A percentile compares a stretch with the other conserved stretches of the same genome.
Evolutionary conservation across 2,888 invertebrate species (phyloP).

Genomic region (Caenorhabditis panamensis): DNA sequence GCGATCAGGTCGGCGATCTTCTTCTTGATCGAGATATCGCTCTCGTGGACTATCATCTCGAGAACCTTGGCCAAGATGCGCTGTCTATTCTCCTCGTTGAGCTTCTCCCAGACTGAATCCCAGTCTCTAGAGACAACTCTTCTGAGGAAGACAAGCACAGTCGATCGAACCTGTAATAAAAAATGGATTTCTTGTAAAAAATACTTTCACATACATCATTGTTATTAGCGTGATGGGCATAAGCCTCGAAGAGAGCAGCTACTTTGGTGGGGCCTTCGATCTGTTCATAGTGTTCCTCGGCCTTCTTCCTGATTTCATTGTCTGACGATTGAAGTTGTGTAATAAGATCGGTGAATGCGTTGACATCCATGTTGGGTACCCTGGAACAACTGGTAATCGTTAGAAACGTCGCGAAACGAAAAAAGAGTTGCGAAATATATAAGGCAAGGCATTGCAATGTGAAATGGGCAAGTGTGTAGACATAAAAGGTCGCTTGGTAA

Average conservation of each 20-base stretch:
- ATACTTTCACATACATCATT: slow-evolving; percentile 63
- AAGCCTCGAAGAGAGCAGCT: slow-evolving; percentile 71
- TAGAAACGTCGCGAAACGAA: not conserved
- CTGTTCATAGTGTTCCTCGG: slow-evolving; percentile 61
- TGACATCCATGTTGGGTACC: slow-evolving; percentile 56
- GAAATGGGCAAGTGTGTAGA: not conserved
- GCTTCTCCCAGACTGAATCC: slow-evolving; percentile 87
- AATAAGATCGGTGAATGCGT: slow-evolving; percentile 56
- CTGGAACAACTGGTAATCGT: slow-evolving; percentile 4
- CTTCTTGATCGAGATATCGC: slow-evolving; percentile 54
- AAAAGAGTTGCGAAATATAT: slow-evolving; percentile 11
- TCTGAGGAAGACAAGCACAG: slow-evolving; percentile 95
- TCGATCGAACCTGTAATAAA: slow-evolving; percentile 86
- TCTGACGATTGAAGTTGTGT: slow-evolving; percentile 59
- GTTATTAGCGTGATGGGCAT: slow-evolving; percentile 59
- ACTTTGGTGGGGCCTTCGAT: slow-evolving; percentile 57
- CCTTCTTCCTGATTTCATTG: slow-evolving; percentile 57
- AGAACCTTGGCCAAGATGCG: slow-evolving; percentile 50
- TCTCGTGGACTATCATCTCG: slow-evolving; percentile 58
- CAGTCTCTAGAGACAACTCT: slow-evolving; percentile 91
- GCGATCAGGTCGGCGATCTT: slow-evolving; percentile 65
- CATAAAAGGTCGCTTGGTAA: too few species aligned
- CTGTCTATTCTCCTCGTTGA: slow-evolving; percentile 89
- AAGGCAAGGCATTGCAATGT: not conserved
- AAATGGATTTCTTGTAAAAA: not conserved